Conservation (phyloP, 2,888 invertebrate species). For the Tupiocoris notatus region DNA sequence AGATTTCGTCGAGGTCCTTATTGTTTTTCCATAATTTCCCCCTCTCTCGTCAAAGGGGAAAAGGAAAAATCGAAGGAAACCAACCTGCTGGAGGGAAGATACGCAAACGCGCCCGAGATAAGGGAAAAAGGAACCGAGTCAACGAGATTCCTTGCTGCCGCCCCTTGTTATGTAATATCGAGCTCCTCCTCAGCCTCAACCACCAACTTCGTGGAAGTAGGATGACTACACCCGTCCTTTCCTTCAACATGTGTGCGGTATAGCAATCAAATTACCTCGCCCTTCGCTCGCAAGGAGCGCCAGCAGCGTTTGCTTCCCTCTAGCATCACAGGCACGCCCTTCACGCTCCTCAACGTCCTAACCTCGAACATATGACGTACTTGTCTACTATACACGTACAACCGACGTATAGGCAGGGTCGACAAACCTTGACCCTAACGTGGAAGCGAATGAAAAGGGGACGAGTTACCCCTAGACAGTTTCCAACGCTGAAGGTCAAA, state of each 20-base stretch:
- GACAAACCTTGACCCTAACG: not conserved
- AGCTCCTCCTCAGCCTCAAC: not conserved
- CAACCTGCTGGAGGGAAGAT: constrained; percentile 8
- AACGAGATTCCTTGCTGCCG: constrained; percentile 21
- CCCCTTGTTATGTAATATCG: constrained; percentile 40
- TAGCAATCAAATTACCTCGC: constrained; percentile 39
- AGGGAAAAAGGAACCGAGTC: not conserved
- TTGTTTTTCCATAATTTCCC: not conserved
- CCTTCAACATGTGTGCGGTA: constrained; percentile 16
- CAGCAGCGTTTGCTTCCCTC: not conserved
- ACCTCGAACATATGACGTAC: constrained; percentile 30
- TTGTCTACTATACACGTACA: not conserved
- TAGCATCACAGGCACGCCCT: too few relatives aligned
- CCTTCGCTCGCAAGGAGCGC: not conserved
- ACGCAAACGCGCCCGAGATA: constrained; percentile 7
- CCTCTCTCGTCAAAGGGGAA: not conserved
- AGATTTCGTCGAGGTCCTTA: too few relatives aligned
- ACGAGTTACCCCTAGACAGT: not conserved
- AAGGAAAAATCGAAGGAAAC: not conserved
- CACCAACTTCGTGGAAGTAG: not conserved
- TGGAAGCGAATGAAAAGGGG: constrained; percentile 12
- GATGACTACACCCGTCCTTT: not conserved
- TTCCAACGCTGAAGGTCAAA: constrained; percentile 3
- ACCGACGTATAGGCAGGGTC: not conserved
- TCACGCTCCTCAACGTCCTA: constrained; percentile 11